Percentiles rank a stretch among this genome's conserved stretches.
These are phyloP conservation scores for Anguilla pacifica DNA, from an alignment of 2,797 vertebrate species.

Conservation along the genomic window DNA sequence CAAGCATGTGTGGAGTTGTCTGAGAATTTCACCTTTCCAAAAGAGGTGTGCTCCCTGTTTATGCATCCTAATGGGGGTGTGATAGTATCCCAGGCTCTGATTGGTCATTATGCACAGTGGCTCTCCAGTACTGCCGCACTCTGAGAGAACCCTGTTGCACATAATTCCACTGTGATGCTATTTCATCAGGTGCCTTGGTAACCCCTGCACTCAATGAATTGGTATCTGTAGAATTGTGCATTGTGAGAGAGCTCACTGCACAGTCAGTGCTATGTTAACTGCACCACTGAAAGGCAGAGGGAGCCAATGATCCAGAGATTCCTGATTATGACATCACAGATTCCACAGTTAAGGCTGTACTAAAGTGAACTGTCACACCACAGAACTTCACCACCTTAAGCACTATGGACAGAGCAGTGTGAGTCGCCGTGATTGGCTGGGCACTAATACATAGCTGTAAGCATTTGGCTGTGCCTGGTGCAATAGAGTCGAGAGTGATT, in stretches of 20 bases:
- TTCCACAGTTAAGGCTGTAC: background rate
- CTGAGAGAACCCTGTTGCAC: background rate
- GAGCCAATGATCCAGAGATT: background rate
- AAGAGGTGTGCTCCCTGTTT: background rate
- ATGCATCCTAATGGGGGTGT: background rate
- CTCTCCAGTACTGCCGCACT: background rate
- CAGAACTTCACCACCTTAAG: background rate
- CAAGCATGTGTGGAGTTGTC: background rate
- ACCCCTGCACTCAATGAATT: background rate
- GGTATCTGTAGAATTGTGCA: background rate
- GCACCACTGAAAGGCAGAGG: background rate
- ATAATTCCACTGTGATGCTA: background rate
- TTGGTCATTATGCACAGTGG: background rate
- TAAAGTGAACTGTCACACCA: background rate
- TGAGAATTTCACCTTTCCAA: background rate
- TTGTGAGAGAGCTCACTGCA: background rate
- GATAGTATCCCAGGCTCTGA: background rate
- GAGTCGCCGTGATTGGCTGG: no score
- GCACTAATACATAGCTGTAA: no score
- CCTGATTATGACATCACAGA: background rate
- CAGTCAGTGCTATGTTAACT: background rate
- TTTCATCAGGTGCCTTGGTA: background rate
- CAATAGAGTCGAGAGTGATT: background rate
- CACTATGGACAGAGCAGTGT: background rate
- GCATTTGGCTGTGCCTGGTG: no score